phyloP scores from a whole-genome alignment of 2,113 vertebrate genomes.

The Gopherus flavomarginatus region DNA sequence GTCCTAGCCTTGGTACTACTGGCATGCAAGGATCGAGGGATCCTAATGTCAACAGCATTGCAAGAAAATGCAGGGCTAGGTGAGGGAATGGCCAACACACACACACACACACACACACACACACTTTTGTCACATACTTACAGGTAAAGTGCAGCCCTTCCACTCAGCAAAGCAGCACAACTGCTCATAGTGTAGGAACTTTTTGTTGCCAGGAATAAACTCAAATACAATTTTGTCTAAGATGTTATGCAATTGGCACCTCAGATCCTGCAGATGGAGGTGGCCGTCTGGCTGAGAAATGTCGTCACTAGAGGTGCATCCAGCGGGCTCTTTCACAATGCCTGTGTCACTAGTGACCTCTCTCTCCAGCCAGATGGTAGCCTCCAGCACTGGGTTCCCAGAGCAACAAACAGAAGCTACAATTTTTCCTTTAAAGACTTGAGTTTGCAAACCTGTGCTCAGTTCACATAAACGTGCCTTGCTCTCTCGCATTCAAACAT shows the following conservation, averaged over 20 bases:
- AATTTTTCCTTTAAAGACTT: background rate
- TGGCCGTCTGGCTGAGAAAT: background rate
- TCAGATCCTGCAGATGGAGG: background rate
- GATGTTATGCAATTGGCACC: background rate
- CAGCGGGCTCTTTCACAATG: fast-evolving
- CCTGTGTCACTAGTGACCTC: background rate
- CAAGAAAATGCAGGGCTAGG: background rate
- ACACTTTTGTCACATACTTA: fast-evolving
- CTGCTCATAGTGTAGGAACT: fast-evolving
- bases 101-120: background rate
- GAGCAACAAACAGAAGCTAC: background rate
- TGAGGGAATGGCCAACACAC: background rate
- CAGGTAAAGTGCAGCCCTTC: background rate
- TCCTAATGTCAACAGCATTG: background rate
- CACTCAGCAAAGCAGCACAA: fast-evolving
- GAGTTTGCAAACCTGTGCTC: background rate
- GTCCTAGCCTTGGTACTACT: background rate
- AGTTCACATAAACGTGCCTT: background rate
- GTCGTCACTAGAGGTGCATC: background rate
- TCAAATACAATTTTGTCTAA: background rate
- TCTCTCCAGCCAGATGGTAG: background rate
- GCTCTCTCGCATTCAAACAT: background rate
- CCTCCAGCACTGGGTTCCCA: fast-evolving
- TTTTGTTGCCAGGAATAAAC: background rate
- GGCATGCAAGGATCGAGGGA: background rate